Evolutionary conservation across 2,113 vertebrate genomes (phyloP).

Genomic region (Onychostruthus taczanowskii): DNA sequence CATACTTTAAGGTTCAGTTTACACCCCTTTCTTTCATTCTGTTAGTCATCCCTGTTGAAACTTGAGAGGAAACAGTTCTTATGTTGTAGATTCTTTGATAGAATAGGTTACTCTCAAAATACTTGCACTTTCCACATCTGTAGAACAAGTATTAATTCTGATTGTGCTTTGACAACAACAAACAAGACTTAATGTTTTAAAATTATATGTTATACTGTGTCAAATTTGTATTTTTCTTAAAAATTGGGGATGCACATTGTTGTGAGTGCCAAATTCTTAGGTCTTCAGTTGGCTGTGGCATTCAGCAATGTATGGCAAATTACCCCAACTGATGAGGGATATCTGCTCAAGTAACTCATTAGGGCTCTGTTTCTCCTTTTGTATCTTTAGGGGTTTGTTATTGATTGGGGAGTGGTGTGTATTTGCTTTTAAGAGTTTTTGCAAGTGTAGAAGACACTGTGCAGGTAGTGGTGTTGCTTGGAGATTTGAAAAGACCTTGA

Average conservation of each 20-base stretch:
- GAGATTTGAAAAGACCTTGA: neutral
- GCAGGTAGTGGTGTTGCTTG: neutral
- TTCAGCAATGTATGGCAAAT: neutral
- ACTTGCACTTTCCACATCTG: neutral
- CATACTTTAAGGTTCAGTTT: neutral
- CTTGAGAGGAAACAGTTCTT: neutral
- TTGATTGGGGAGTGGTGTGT: accelerated
- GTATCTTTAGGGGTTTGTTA: accelerated
- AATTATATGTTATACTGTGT: neutral
- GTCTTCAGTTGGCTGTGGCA: neutral
- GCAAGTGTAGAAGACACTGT: neutral
- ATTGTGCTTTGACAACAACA: neutral
- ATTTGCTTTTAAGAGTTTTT: neutral
- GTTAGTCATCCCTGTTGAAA: neutral
- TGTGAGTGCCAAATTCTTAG: neutral
- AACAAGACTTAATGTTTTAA: neutral
- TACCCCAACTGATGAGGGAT: neutral
- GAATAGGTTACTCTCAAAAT: neutral
- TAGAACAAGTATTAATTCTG: neutral
- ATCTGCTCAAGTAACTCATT: neutral
- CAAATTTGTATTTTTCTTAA: neutral
- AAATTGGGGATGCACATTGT: neutral
- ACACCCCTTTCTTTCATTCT: neutral
- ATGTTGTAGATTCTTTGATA: accelerated
- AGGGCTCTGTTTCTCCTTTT: neutral